Evolutionary conservation across 2,113 vertebrate species (phyloP).

Genomic region (Columbina picui): DNA sequence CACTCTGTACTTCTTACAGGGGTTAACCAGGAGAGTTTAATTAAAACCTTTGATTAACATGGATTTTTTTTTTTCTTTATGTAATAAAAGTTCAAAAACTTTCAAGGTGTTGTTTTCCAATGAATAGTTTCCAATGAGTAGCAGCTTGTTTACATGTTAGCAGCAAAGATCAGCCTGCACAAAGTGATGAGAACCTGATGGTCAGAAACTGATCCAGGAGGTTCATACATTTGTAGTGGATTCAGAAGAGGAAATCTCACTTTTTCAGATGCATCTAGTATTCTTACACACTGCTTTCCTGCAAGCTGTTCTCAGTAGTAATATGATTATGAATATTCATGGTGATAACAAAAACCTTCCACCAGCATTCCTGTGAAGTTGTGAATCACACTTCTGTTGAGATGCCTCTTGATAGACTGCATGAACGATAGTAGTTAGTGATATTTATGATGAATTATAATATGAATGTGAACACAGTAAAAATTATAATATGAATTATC

Average conservation of each 20-base stretch:
- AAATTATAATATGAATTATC: not conserved
- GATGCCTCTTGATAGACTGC: not conserved
- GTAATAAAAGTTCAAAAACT: not conserved
- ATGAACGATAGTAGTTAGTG: not conserved
- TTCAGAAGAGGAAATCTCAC: not conserved
- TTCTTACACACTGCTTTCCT: not conserved
- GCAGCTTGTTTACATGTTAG: not conserved
- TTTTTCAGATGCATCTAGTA: not conserved
- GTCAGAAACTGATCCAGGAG: not conserved
- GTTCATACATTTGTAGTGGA: not conserved
- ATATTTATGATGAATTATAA: not conserved
- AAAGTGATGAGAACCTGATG: not conserved
- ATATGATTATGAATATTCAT: not conserved
- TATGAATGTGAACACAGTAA: not conserved
- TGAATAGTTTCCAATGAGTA: not conserved
- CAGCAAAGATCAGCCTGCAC: not conserved
- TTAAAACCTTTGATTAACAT: not conserved
- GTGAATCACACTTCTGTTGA: constrained; percentile 5
- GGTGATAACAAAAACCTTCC: not conserved
- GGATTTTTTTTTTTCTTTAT: not conserved
- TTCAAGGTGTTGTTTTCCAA: not conserved
- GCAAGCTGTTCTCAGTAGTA: not conserved
- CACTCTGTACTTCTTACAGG: not conserved
- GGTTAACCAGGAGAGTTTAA: not conserved
- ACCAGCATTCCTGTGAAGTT: not conserved